These are phyloP conservation scores for Acrobasis suavella DNA, from an alignment of 2,888 invertebrate genomes.

Conservation along the genomic window DNA sequence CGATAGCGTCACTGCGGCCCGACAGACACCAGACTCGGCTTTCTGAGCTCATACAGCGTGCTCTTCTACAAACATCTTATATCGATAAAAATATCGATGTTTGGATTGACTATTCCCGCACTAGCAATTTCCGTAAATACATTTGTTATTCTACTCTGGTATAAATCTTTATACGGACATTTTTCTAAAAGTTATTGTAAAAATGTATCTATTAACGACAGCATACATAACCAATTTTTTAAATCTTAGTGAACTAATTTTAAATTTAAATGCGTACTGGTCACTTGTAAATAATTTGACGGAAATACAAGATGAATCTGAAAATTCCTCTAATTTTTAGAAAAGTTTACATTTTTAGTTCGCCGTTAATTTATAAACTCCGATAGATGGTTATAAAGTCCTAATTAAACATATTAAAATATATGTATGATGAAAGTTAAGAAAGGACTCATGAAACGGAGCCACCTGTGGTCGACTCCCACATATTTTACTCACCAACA, in stretches of 20 bases:
- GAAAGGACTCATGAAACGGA: slow-evolving; percentile 39
- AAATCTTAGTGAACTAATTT: not conserved
- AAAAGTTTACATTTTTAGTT: not conserved
- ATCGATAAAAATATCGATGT: slow-evolving; percentile 16
- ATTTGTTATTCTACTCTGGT: too few species aligned
- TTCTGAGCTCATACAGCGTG: slow-evolving; percentile 63
- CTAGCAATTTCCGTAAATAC: not conserved
- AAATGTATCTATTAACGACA: too few species aligned
- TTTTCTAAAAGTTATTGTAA: too few species aligned
- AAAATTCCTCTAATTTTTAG: slow-evolving; percentile 9
- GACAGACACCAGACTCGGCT: slow-evolving; percentile 76
- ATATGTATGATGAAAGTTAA: slow-evolving; percentile 32
- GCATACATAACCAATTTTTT: too few species aligned
- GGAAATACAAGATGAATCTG: not conserved
- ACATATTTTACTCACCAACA: slow-evolving; percentile 82
- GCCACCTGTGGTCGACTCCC: slow-evolving; percentile 75
- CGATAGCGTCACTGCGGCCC: slow-evolving; percentile 79
- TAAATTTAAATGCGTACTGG: slow-evolving; percentile 1
- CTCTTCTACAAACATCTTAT: slow-evolving; percentile 35
- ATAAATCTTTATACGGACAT: too few species aligned
- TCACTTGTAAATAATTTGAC: not conserved
- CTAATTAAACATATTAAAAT: slow-evolving; percentile 44
- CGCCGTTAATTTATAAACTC: slow-evolving; percentile 30
- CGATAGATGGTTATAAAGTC: slow-evolving; percentile 40
- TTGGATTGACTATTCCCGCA: not conserved